Evolutionary conservation across 30 jellyfish, hydroid and myxozoan species (phyloP), one percentile per base, ranked within the genome.

Genomic region (Cassiopea xamachana): DNA sequence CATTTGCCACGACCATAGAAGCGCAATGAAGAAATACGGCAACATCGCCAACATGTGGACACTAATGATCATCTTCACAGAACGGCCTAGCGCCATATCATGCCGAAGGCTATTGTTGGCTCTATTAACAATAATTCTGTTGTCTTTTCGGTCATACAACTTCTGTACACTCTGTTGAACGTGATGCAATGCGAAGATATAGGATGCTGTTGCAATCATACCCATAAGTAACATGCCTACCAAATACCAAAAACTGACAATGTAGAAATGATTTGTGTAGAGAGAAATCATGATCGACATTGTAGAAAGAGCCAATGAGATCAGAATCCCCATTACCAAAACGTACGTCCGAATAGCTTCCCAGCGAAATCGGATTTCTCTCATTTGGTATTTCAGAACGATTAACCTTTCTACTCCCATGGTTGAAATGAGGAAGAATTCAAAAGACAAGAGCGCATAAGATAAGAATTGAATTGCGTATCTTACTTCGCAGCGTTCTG

Each of bases 341-440:
- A 86, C 93, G 60, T 86, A 86, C 75, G 46, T 59, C 1, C 86
- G 85, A 0, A 64, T 0, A 9, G 87, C 82, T 62, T 74, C 83
- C 93, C 93, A 86, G 46, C 84, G 93, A 74, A 58, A 76, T 18
- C 50, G 67, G n/a, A 44, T 15, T 48, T 76, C 73, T 47, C 15
- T 44, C 86, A 86, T 71, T 16, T 87, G 83, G 48, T 86, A 76
- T 67, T 62, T 86, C 39, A 86, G 19, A 16, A 75, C 93, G 77
- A 86, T 86, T 15, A 74, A 80, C 48, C 93, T 44, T 64, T 86
- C 93, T 4, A 86, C 51, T 7, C 87, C 93, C 87, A 86, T 86
- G 15, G 88, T 39, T 12, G 83, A n/a, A n/a, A 86, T 47, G 12
- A 86, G 58, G 47, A 76, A 62, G 69, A 76, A 47, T 17, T 86